Conservation (phyloP, 2,797 vertebrate species). For the Selene dorsalis region DNA sequence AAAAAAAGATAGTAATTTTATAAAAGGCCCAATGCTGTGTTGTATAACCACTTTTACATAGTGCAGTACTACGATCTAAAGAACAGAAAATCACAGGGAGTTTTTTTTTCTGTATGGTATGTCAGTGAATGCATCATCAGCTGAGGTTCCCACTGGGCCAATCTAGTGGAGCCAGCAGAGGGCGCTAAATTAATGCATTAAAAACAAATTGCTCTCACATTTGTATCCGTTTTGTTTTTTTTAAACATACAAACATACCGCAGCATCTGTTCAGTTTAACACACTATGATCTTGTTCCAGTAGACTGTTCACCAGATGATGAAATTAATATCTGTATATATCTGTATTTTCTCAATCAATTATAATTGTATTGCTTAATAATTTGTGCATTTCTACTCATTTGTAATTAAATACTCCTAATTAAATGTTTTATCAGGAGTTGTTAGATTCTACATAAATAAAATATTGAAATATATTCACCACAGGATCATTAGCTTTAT, state of each 20-base stretch:
- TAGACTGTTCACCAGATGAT: neutral
- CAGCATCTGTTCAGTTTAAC: neutral
- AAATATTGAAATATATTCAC: neutral
- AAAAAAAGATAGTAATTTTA: too few relatives aligned
- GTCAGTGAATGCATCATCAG: neutral
- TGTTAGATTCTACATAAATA: neutral
- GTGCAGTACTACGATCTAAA: neutral
- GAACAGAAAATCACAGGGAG: too few relatives aligned
- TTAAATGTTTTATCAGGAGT: neutral
- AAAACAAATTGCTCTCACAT: fast-evolving
- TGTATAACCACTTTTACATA: neutral
- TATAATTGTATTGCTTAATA: neutral
- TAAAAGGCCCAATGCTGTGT: neutral
- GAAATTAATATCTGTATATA: too few relatives aligned
- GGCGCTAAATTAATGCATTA: conserved; percentile 50
- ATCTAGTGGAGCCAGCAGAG: conserved; percentile 63
- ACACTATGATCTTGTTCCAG: neutral
- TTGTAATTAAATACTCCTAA: neutral
- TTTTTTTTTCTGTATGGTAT: neutral
- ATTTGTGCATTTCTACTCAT: neutral
- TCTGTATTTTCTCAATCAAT: too few relatives aligned
- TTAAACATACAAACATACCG: neutral
- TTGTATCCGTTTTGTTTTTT: too few relatives aligned
- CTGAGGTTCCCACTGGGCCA: neutral
- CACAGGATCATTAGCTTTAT: neutral